Base-by-base conservation (phyloP, 2,113 vertebrate species). In the Podiceps cristatus region DNA sequence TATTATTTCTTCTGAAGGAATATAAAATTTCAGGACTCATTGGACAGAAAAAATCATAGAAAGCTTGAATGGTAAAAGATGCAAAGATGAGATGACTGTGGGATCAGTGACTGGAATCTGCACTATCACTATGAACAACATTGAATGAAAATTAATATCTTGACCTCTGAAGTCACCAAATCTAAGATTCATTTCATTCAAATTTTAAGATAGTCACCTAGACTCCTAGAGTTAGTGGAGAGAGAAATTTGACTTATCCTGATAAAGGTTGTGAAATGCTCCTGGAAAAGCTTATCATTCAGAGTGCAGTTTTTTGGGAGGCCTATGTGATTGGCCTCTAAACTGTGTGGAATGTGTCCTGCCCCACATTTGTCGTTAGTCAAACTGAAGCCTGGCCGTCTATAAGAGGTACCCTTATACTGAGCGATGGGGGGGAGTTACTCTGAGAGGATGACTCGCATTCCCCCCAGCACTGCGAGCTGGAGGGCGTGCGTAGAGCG, bases 391-490 rank as follows among this genome's bases (percentile, higher is more conserved):
- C 49, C 13, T 35, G 29, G 7, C 25, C 22, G 53, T 44, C 50
- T 49, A 5, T 16, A 18, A 33, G 25, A 86, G 13, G 7, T 60
- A 50, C 15, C 8, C 9, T 60, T 75, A 62, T 31, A 42, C 19
- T 31, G 37, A 56, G 8, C 31, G 13, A 12, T 35, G 8, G 7
- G 16, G 19, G 18, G 13, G 8, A 62, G 81, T 81, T 58, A 60
- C 17, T 64, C 27, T 22, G 8, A 73, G 58, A 10, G 0, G 0
- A 71, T 73, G 25, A 81, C 16, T 52, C 0, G 0, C 3, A 4
- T 72, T 67, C 33, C 42, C 13, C 0, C 0, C 33, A 86, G 63
- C 13, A 13, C 58, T 62, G 20, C 1, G 7, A 8, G 62, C 35
- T 55, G 74, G 25, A 76, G 35, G 13, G 9, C 6, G 10, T 33